These are phyloP conservation scores for Aselliscus stoliczkanus DNA, from an alignment of 2,797 vertebrate species.

Conservation along the genomic window DNA sequence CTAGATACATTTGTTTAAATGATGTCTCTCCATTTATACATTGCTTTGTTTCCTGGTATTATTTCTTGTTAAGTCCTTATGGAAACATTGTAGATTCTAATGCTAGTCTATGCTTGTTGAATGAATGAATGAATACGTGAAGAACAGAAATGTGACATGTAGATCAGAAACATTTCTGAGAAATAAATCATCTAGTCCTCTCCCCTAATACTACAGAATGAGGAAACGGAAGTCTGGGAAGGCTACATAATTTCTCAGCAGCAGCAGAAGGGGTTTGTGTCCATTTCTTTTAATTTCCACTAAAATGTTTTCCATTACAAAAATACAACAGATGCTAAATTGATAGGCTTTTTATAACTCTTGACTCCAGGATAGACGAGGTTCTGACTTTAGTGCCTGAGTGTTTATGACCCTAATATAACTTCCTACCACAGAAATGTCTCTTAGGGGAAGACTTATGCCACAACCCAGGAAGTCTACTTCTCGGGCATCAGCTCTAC, in stretches of 20 bases:
- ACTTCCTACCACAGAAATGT: neutral
- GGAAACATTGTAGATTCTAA: neutral
- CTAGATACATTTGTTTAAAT: neutral
- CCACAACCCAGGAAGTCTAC: neutral
- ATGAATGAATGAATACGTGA: neutral
- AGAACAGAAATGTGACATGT: neutral
- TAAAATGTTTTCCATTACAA: neutral
- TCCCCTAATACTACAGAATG: neutral
- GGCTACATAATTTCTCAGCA: neutral
- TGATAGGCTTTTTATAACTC: neutral
- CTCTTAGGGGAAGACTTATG: neutral
- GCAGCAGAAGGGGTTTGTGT: neutral
- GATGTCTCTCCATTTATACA: neutral
- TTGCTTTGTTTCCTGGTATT: conserved; percentile 7
- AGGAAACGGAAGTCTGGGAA: neutral
- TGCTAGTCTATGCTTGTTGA: neutral
- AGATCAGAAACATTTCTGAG: neutral
- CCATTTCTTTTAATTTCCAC: neutral
- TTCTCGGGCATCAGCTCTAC: neutral
- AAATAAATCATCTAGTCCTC: neutral
- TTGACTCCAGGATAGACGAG: neutral
- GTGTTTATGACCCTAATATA: neutral
- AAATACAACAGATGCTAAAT: neutral
- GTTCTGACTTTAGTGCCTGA: neutral
- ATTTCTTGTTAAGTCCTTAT: neutral